Conservation (phyloP, 2,888 invertebrate genomes). For the Trissolcus brochymenae region DNA sequence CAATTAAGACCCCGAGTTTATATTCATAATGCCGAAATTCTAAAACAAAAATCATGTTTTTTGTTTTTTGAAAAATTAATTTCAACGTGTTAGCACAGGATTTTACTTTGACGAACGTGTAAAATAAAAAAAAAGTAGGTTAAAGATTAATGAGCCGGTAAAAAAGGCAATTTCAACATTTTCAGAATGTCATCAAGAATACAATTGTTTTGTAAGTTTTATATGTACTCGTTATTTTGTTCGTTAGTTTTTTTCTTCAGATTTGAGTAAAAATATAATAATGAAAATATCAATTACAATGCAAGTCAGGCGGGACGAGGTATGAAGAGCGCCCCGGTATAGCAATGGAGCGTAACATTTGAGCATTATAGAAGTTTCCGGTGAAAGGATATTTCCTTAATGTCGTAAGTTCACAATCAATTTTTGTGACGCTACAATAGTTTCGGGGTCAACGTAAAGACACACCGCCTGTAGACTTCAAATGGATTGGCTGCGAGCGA, state of each 20-base stretch:
- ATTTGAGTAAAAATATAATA: not conserved
- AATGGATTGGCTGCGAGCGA: constrained; percentile 46
- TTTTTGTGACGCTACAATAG: constrained; percentile 66
- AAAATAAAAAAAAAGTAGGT: too few species aligned
- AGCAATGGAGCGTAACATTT: constrained; percentile 67
- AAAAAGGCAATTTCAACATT: too few species aligned
- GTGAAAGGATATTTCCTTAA: constrained; percentile 63
- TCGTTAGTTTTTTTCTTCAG: too few species aligned
- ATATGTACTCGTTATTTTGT: too few species aligned
- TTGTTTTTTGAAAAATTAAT: not conserved
- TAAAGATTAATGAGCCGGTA: too few species aligned
- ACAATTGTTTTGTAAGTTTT: too few species aligned
- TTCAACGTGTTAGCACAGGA: too few species aligned
- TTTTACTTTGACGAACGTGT: too few species aligned
- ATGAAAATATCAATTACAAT: constrained; percentile 21
- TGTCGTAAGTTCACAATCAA: constrained; percentile 65
- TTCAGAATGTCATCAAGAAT: too few species aligned
- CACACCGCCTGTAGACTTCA: constrained; percentile 59
- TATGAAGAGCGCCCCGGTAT: constrained; percentile 26
- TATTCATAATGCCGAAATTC: constrained; percentile 66
- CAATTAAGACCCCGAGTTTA: constrained; percentile 68
- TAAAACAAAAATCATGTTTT: constrained; percentile 50
- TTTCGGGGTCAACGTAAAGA: constrained; percentile 59
- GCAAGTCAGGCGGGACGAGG: constrained; percentile 8
- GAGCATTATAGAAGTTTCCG: constrained; percentile 64